These are phyloP conservation scores for Philopotamus ludificatus DNA, from an alignment of 1,140 invertebrate species.

Conservation along the genomic window DNA sequence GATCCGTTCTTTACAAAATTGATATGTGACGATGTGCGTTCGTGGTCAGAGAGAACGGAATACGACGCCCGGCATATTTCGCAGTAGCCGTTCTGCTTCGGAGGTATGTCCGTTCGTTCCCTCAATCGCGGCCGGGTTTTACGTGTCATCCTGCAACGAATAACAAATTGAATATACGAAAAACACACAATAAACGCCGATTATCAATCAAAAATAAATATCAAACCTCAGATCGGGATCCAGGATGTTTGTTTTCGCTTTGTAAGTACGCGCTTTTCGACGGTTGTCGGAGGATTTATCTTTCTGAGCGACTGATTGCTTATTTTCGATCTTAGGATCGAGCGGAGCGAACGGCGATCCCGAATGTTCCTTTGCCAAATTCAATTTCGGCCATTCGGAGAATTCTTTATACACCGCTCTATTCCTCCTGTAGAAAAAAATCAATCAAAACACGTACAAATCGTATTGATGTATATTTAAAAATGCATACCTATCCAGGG, in stretches of 20 bases:
- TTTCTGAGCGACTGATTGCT: background rate
- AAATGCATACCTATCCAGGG: conserved; percentile 52
- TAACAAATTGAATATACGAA: background rate
- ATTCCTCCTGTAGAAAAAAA: conserved; percentile 45
- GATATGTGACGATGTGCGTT: conserved; percentile 69
- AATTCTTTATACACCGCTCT: conserved; percentile 54
- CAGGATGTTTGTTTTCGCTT: background rate
- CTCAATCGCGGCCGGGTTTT: conserved; percentile 62
- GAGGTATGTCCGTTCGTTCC: conserved; percentile 43
- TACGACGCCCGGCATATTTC: conserved; percentile 74
- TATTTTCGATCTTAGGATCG: background rate
- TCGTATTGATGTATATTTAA: conserved; percentile 8
- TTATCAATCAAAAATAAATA: too few relatives aligned
- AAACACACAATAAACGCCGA: too few relatives aligned
- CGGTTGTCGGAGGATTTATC: background rate
- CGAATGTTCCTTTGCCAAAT: conserved; percentile 30
- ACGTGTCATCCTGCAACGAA: conserved; percentile 59
- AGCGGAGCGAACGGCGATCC: conserved; percentile 32
- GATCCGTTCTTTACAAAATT: conserved; percentile 68
- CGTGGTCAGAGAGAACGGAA: conserved; percentile 63
- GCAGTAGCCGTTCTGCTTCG: conserved; percentile 61
- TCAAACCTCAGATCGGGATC: background rate
- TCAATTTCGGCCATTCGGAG: conserved; percentile 49
- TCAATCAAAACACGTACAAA: conserved; percentile 7
- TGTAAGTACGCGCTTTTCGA: background rate